These are phyloP conservation scores for Nemapogon koenigi DNA, from an alignment of 2,888 invertebrate species.

Conservation along the genomic window DNA sequence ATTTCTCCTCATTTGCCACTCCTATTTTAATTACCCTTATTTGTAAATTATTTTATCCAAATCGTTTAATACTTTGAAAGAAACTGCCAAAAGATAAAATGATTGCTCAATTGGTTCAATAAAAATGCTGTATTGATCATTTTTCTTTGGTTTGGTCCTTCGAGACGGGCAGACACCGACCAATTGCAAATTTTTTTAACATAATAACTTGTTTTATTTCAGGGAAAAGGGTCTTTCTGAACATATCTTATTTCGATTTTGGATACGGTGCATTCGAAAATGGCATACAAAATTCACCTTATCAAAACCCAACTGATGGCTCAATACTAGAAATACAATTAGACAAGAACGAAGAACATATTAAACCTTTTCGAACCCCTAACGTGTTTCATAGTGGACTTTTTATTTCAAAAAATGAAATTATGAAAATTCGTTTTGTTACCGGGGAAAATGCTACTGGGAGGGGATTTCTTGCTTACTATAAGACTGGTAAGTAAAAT, in stretches of 20 bases:
- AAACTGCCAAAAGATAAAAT: too few species aligned
- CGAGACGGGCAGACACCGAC: too few species aligned
- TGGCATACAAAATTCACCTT: constrained; percentile 38
- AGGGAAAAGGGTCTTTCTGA: constrained; percentile 74
- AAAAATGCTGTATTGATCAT: too few species aligned
- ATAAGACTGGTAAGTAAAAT: constrained; percentile 68
- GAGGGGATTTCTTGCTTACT: constrained; percentile 71
- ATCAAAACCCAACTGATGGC: constrained; percentile 32
- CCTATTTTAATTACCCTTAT: too few species aligned
- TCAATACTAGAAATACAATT: constrained; percentile 65
- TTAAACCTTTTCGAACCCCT: constrained; percentile 63
- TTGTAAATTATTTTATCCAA: too few species aligned
- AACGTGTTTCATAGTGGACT: constrained; percentile 70
- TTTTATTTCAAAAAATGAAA: constrained; percentile 70
- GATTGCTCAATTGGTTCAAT: too few species aligned
- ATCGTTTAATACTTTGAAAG: too few species aligned
- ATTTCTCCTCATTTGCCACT: too few species aligned
- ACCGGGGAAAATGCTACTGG: constrained; percentile 71
- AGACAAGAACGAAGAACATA: constrained; percentile 53
- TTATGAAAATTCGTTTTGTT: constrained; percentile 65
- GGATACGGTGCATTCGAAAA: constrained; percentile 46
- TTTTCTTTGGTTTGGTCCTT: too few species aligned
- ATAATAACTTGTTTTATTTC: constrained; percentile 17
- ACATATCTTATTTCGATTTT: constrained; percentile 69
- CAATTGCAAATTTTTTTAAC: too few species aligned